These are phyloP conservation scores for Cathartes aura DNA, from an alignment of 2,113 vertebrate species.

Conservation along the genomic window DNA sequence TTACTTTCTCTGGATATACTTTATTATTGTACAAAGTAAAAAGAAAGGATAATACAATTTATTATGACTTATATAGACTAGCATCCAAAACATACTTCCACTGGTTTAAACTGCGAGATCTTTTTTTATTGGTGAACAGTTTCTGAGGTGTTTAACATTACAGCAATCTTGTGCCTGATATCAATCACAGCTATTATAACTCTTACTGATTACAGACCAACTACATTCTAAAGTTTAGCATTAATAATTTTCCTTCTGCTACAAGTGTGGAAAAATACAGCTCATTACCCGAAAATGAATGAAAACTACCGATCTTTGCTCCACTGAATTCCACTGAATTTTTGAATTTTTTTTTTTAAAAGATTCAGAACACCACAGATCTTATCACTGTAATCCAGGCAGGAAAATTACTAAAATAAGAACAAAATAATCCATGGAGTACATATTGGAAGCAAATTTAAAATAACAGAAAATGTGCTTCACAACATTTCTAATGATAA, in stretches of 20 bases:
- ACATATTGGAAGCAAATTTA: neutral
- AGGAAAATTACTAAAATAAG: neutral
- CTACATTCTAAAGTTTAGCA: neutral
- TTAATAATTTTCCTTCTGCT: neutral
- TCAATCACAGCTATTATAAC: neutral
- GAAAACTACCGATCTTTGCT: neutral
- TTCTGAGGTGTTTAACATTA: neutral
- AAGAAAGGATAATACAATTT: neutral
- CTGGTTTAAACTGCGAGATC: neutral
- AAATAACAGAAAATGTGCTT: neutral
- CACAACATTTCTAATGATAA: neutral
- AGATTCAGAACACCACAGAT: neutral
- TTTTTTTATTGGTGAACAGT: neutral
- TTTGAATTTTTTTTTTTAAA: neutral
- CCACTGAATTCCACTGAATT: neutral
- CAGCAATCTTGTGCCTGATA: neutral
- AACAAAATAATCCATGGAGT: neutral
- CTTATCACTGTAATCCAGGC: neutral
- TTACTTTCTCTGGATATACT: conserved; percentile 71
- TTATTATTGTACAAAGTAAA: conserved; percentile 46
- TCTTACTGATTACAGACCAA: neutral
- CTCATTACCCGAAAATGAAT: neutral
- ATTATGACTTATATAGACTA: neutral
- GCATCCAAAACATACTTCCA: neutral
- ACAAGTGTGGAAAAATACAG: neutral